Percentiles rank a stretch among this genome's conserved stretches.
phyloP scores from a whole-genome alignment of 2,113 vertebrate species.

The Galeopterus variegatus region DNA sequence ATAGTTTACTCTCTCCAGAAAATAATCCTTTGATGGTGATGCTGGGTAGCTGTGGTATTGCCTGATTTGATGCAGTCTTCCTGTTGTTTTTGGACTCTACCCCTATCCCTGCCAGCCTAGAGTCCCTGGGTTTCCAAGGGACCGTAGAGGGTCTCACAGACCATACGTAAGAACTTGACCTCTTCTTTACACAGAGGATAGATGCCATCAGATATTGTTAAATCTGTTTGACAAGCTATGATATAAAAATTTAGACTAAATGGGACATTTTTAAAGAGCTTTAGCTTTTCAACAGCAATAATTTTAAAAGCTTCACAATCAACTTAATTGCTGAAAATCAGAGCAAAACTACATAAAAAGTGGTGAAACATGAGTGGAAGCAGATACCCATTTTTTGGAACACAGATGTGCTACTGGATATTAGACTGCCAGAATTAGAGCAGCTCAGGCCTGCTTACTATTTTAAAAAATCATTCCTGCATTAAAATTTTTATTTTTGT shows the following conservation, averaged over 20 bases:
- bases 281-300: not conserved
- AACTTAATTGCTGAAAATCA: not conserved
- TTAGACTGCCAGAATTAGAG: not conserved
- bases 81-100: no score
- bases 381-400: not conserved
- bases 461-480: not conserved
- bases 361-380: no score
- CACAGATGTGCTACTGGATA: not conserved
- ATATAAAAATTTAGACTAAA: not conserved
- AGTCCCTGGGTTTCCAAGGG: no score
- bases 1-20: not conserved
- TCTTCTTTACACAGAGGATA: no score
- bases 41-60: not conserved
- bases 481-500: not conserved
- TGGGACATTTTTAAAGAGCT: not conserved
- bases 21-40: not conserved
- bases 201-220: not conserved
- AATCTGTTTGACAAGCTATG: not conserved
- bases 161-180: not conserved
- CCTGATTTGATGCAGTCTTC: not conserved
- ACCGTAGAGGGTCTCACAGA: not conserved
- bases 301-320: not conserved
- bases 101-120: fast-evolving
- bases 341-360: not conserved
- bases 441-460: not conserved